Percentiles rank a stretch among this genome's conserved stretches.
Evolutionary conservation across 2,113 vertebrate species (phyloP).

Genomic region (Anseranas semipalmata): DNA sequence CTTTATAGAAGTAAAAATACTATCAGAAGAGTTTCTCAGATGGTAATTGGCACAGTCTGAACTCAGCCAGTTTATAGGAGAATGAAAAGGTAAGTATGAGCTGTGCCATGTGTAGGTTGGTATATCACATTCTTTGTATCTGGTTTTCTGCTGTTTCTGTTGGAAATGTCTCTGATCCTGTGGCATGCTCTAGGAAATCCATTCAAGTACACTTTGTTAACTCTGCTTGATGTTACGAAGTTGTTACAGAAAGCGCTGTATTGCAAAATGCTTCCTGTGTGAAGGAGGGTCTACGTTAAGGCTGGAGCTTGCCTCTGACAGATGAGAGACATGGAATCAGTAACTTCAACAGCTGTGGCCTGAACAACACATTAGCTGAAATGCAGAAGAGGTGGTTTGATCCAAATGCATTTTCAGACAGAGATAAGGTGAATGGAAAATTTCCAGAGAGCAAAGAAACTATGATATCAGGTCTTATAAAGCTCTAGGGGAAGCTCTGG

Average conservation of each 20-base stretch:
- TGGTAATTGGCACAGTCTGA: background rate
- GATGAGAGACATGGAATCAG: background rate
- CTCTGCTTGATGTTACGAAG: background rate
- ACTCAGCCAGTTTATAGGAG: background rate
- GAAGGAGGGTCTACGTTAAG: background rate
- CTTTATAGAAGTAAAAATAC: background rate
- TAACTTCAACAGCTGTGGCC: background rate
- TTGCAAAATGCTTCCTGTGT: rapidly evolving
- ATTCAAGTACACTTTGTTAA: background rate
- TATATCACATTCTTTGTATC: background rate
- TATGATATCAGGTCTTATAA: background rate
- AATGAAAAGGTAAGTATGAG: background rate
- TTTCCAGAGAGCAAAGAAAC: background rate
- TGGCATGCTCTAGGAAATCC: background rate
- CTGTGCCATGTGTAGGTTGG: background rate
- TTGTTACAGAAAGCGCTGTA: background rate
- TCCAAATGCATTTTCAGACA: background rate
- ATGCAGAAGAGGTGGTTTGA: background rate
- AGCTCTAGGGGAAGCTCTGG: background rate
- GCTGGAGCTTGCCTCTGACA: background rate
- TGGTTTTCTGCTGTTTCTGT: background rate
- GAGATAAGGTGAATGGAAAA: background rate
- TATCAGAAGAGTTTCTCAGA: background rate
- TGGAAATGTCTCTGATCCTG: background rate
- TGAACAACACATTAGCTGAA: background rate